These are phyloP conservation scores for Gadopsis bispinosus DNA, from an alignment of 2,797 vertebrate genomes.

Conservation along the genomic window DNA sequence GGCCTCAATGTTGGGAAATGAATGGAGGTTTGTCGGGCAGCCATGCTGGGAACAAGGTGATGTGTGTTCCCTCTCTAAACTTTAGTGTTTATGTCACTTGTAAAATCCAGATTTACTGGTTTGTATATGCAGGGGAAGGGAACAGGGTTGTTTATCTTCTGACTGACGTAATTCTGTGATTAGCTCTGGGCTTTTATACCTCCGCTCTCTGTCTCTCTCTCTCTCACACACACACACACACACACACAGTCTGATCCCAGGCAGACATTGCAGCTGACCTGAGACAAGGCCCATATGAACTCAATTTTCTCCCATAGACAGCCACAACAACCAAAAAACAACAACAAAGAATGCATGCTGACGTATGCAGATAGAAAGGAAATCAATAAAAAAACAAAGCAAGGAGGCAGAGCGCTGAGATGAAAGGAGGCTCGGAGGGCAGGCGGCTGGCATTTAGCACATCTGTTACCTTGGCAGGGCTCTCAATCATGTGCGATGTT, in stretches of 20 bases:
- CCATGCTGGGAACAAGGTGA: conserved; percentile 66
- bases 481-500: conserved; percentile 69
- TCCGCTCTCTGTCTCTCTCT: conserved; percentile 45
- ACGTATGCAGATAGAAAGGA: conserved; percentile 82
- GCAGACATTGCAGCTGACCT: conserved; percentile 68
- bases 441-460: conserved; percentile 76
- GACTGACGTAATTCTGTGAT: conserved; percentile 77
- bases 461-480: conserved; percentile 76
- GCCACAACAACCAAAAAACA: conserved; percentile 68
- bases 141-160: conserved; percentile 75
- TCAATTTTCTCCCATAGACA: conserved; percentile 80
- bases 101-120: conserved; percentile 72
- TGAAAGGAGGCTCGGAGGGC: conserved; percentile 70
- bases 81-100: conserved; percentile 75
- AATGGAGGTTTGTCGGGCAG: conserved; percentile 77
- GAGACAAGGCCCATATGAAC: conserved; percentile 80
- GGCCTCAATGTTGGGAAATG: conserved; percentile 74
- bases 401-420: conserved; percentile 70
- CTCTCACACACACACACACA: conserved; percentile 39
- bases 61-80: conserved; percentile 72
- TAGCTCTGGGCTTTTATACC: conserved; percentile 62
- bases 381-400: conserved; percentile 81
- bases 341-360: conserved; percentile 78
- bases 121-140: conserved; percentile 58
- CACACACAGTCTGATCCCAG: conserved; percentile 54